Evolutionary conservation across 2,888 invertebrate species (phyloP), one percentile per base, ranked within the genome.

Genomic region (Brachypterus glaber): DNA sequence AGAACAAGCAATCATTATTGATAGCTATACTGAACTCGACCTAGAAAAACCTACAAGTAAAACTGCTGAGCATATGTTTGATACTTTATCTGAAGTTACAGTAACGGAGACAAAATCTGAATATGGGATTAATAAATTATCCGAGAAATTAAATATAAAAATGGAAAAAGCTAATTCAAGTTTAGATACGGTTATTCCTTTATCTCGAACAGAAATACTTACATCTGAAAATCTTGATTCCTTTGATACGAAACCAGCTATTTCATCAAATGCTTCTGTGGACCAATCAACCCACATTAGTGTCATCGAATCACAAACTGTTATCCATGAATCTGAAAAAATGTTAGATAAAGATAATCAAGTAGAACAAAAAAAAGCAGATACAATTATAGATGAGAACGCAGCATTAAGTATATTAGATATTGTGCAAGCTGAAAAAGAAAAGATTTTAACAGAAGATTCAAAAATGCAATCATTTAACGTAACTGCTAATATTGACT

Each of bases 51-150:
- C 72, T 9, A 73, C 68, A 34, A 64, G 59, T 30, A 79, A 77
- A 52, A 64, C 49, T 12, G 71, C 72, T n/a, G 61, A 71, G n/a
- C n/a, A n/a, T n/a, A n/a, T n/a, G n/a, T n/a, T n/a, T 58, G 70
- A 67, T 59, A 72, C 66, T 66, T 69, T 63, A 54, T 70, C 74
- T 60, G 60, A 75, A 45, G 46, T 83, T 33, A 71, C 71, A 30
- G 32, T 53, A 48, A 64, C 79, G 9, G 50, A 53, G 39, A 41
- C 44, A 8, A 35, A 45, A 27, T 75, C 71, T 11, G 74, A n/a
- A n/a, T n/a, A n/a, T n/a, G n/a, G n/a, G n/a, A n/a, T 72, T 64
- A 58, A 53, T 29, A 51, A 52, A 41, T 43, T 51, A n/a, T n/a
- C n/a, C 27, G 53, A 54, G 30, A 44, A 46, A 30, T 40, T 45